phyloP scores from a whole-genome alignment of 2,797 vertebrate genomes.

The Myotis daubentonii region DNA sequence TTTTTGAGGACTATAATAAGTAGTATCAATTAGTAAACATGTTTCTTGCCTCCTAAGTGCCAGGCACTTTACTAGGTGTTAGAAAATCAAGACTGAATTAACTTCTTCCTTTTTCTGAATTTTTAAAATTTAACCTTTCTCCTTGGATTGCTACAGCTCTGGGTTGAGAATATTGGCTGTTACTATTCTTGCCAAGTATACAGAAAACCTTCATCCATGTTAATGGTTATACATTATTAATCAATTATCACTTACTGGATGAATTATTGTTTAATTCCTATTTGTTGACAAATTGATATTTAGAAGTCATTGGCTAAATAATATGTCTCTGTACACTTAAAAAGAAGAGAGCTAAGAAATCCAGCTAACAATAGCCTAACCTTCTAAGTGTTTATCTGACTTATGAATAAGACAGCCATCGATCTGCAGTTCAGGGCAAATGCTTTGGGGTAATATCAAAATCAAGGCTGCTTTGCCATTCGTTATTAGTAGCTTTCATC shows the following conservation, averaged over 20 bases:
- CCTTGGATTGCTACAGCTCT: background rate
- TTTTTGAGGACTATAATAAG: conserved; percentile 26
- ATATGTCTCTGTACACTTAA: background rate
- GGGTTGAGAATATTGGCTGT: background rate
- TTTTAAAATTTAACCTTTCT: background rate
- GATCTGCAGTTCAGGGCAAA: background rate
- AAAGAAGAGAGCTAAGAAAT: background rate
- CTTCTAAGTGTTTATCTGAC: background rate
- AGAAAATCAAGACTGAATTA: background rate
- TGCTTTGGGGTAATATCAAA: background rate
- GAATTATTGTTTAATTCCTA: conserved; percentile 52
- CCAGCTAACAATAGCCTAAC: background rate
- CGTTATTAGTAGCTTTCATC: background rate
- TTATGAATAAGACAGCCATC: background rate
- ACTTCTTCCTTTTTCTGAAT: background rate
- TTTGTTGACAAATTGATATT: background rate
- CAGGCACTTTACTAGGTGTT: background rate
- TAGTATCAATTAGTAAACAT: background rate
- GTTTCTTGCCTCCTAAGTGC: background rate
- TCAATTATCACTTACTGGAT: conserved; percentile 52
- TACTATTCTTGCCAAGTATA: background rate
- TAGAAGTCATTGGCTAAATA: background rate
- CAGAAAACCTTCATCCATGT: conserved; percentile 43
- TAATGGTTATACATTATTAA: conserved; percentile 19
- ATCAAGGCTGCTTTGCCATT: background rate